Base-by-base conservation (phyloP, 2,113 vertebrate species). In the Pelvicachromis taeniatus region DNA sequence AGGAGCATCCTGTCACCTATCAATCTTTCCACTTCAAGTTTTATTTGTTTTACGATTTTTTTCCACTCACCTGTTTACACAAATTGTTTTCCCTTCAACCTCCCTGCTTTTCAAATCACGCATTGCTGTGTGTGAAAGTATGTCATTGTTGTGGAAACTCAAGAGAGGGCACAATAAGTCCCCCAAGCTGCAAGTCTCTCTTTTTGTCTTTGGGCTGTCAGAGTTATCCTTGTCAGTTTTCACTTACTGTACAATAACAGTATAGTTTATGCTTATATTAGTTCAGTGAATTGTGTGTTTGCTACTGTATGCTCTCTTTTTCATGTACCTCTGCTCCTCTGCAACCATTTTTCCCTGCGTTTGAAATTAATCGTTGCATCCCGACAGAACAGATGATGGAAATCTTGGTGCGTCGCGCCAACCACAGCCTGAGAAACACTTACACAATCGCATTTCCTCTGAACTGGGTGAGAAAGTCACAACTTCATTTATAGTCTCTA, bases 1-100 rank as follows among this genome's bases (percentile, higher is more conserved):
- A 89, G 75, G 80, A 88, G 85, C 82, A 86, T 88, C 89, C 88
- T 91, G 92, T 94, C 93, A 95, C 91, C 90, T 92, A 93, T 94
- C 94, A 94, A 92, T 94, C 93, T 93, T 85, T 81, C 75, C 75
- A 86, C 85, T 78, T 85, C 87, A 88, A 80, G 68, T 90, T 92
- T 88, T 87, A 90, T 92, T 94, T 93, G 77, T 87, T 94, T 93
- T 58, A 61, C 78, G 48, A 83, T 89, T 89, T 80, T 89, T 75
- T 78, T 55, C 33, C 40, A 48, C 16, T 75, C 75, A 80, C 85
- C 87, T 91, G 90, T 93, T 93, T 85, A 93, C 91, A 87, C 86
- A 90, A 88, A 86, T 90, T 87, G 70, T 89, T 91, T 87, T 90
- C 45, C 59, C 85, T 89, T 88, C 78, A 89, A 91, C 82, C 40